Evolutionary conservation across 2,113 vertebrate genomes (phyloP).

Genomic region (Notechis scutatus): DNA sequence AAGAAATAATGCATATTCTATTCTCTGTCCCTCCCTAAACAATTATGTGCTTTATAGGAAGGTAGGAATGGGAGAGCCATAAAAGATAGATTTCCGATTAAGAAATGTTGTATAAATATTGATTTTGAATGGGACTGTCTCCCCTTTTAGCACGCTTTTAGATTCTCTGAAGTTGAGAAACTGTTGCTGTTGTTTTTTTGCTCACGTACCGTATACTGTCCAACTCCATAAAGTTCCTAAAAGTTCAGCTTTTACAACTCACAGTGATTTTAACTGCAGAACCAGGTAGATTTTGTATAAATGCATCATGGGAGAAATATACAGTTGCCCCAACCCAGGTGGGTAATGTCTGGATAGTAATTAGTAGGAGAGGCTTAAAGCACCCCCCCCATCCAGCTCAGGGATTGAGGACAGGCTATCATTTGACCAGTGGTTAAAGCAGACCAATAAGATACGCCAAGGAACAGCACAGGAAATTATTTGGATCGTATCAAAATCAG

Average conservation of each 20-base stretch:
- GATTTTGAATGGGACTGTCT: background rate
- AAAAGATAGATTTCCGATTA: background rate
- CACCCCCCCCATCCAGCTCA: background rate
- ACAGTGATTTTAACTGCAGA: background rate
- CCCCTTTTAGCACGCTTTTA: background rate
- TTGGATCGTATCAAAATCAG: background rate
- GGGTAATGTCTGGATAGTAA: background rate
- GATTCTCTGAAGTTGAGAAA: background rate
- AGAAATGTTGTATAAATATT: background rate
- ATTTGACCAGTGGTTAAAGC: background rate
- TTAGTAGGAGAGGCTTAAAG: background rate
- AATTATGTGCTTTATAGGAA: background rate
- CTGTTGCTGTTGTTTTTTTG: background rate
- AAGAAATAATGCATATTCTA: background rate
- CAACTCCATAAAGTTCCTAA: background rate
- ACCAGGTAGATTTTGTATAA: background rate
- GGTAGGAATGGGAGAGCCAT: background rate
- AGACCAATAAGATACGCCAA: background rate
- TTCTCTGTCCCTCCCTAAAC: background rate
- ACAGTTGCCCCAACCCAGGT: background rate
- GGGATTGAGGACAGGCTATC: background rate
- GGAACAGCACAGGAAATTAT: background rate
- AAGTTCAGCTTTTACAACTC: background rate
- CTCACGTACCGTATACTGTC: background rate
- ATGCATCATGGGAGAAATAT: background rate